Conservation (phyloP, 2,797 vertebrate genomes). For the Chaetophractus vellerosus region DNA sequence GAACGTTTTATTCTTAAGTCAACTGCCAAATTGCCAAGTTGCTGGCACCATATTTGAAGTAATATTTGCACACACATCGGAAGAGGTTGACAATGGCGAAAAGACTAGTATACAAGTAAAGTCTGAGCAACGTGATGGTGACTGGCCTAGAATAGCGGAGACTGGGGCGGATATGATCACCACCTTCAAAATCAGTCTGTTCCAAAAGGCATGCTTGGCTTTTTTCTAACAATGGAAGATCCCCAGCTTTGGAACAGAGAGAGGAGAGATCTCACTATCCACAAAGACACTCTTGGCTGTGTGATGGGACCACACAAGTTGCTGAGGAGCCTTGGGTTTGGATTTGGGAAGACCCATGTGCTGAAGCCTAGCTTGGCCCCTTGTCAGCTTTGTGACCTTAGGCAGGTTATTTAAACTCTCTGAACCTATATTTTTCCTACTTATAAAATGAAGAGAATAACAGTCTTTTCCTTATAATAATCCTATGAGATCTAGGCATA, state of each 20-base stretch:
- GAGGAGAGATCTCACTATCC: not conserved
- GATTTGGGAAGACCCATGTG: not conserved
- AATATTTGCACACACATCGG: not conserved
- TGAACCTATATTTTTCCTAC: not conserved
- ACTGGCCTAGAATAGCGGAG: not conserved
- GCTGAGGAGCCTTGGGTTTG: not conserved
- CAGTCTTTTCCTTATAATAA: not conserved
- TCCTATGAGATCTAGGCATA: not conserved
- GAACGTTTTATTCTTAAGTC: not conserved
- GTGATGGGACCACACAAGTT: not conserved
- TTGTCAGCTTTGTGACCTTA: not conserved
- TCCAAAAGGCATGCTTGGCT: not conserved
- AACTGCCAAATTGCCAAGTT: not conserved
- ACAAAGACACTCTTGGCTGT: not conserved
- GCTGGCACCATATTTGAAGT: not conserved
- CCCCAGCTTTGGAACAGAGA: not conserved
- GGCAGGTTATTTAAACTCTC: not conserved
- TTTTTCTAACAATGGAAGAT: not conserved
- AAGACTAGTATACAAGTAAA: not conserved
- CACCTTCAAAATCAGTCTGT: not conserved
- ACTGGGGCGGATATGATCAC: no score
- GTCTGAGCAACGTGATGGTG: not conserved
- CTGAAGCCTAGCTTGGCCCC: not conserved
- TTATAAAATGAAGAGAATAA: not conserved
- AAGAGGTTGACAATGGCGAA: not conserved